These are phyloP conservation scores for Hapalemur alaotrensis DNA, from an alignment of 2,797 vertebrate species.

Conservation along the genomic window DNA sequence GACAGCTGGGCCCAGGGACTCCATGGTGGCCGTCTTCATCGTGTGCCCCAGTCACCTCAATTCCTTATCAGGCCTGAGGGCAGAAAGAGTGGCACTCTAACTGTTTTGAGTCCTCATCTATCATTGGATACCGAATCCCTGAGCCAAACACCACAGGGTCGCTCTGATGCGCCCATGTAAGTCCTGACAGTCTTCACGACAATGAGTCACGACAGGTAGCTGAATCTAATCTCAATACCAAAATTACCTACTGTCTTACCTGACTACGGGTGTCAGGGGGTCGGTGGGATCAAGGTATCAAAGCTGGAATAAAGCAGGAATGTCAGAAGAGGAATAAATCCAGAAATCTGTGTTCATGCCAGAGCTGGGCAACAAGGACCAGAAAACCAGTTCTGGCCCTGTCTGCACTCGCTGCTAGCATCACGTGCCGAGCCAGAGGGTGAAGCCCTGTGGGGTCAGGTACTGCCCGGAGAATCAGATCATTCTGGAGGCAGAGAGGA, in stretches of 20 bases:
- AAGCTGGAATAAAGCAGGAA: not conserved
- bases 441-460: not conserved
- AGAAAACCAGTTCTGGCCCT: not conserved
- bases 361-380: not conserved
- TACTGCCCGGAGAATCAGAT: not conserved
- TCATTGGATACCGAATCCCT: not conserved
- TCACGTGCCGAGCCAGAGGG: not conserved
- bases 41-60: not conserved
- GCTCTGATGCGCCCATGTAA: not conserved
- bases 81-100: not conserved
- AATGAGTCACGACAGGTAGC: too few species aligned
- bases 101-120: not conserved
- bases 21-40: too few species aligned
- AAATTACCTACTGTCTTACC: not conserved
- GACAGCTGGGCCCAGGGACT: not conserved
- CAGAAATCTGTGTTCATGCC: not conserved
- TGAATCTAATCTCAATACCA: not conserved
- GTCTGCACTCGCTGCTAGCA: not conserved
- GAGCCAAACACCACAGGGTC: not conserved
- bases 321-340: not conserved
- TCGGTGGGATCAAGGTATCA: not conserved
- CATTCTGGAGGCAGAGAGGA: not conserved
- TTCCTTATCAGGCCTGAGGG: not conserved
- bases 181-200: not conserved
- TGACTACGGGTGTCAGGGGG: not conserved